A percentile compares a stretch with the other conserved stretches of the same genome.
Conservation (phyloP, 30 jellyfish, hydroid and myxozoan genomes). For the Phacellophora camtschatica region DNA sequence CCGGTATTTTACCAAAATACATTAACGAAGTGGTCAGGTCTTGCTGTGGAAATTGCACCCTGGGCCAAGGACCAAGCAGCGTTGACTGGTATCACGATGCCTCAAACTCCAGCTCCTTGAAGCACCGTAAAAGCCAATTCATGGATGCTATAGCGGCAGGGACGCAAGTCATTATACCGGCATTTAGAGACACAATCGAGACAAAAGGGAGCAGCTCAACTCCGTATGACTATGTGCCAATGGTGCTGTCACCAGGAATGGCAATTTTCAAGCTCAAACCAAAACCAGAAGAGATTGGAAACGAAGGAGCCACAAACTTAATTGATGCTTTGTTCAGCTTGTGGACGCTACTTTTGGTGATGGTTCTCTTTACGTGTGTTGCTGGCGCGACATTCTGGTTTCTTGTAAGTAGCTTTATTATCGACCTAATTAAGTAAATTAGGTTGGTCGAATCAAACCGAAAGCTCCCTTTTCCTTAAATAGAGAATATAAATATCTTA, state of each 20-base stretch:
- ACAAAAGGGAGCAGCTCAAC: background rate
- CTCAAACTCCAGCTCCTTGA: conserved; percentile 3
- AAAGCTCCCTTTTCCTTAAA: too few species aligned
- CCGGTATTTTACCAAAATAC: background rate
- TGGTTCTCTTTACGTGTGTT: background rate
- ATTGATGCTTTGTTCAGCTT: conserved; percentile 1
- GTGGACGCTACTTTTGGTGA: background rate
- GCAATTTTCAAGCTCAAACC: conserved; percentile 43
- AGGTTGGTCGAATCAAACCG: too few species aligned
- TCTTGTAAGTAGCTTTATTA: background rate
- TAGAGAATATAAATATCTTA: too few species aligned
- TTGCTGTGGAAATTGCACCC: conserved; percentile 48
- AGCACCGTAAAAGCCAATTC: background rate
- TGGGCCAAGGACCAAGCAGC: conserved; percentile 58
- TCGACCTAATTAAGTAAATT: too few species aligned
- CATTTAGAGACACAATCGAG: background rate
- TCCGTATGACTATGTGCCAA: conserved; percentile 20
- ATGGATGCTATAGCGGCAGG: conserved; percentile 11
- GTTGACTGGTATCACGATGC: conserved; percentile 56
- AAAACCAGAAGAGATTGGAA: conserved; percentile 22
- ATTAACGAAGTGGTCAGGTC: background rate
- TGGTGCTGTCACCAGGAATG: conserved; percentile 53
- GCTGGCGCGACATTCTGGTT: conserved; percentile 40
- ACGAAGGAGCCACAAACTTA: background rate
- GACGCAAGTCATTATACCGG: conserved; percentile 42